Conservation (phyloP, 2,797 vertebrate genomes). For the Enteromius radiatus region DNA sequence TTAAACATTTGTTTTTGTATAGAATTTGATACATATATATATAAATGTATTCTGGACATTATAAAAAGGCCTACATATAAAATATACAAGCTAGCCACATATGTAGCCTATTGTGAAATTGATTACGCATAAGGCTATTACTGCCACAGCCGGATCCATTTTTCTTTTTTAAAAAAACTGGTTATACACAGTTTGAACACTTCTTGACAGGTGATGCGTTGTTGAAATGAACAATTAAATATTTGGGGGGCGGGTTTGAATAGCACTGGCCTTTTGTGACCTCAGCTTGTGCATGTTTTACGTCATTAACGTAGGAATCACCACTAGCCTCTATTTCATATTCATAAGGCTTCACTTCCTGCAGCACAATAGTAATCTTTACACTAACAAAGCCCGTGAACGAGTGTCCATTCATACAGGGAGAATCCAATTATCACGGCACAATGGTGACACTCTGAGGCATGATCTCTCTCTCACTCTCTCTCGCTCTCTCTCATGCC, state of each 20-base stretch:
- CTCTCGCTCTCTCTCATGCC: background rate
- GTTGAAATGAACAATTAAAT: background rate
- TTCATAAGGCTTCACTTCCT: slow-evolving; percentile 72
- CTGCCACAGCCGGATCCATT: too few relatives aligned
- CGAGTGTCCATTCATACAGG: slow-evolving; percentile 63
- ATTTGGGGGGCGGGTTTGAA: background rate
- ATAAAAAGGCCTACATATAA: background rate
- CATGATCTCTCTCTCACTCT: slow-evolving; percentile 54
- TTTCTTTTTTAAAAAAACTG: too few relatives aligned
- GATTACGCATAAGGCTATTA: too few relatives aligned
- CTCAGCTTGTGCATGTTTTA: slow-evolving; percentile 6
- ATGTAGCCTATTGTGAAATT: background rate
- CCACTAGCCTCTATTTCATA: slow-evolving; percentile 66
- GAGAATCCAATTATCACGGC: slow-evolving; percentile 77
- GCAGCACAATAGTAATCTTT: slow-evolving; percentile 63
- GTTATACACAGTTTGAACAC: background rate
- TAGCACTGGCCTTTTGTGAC: background rate
- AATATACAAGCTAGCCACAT: background rate
- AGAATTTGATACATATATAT: too few relatives aligned
- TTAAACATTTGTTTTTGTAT: too few relatives aligned
- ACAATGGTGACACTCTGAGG: slow-evolving; percentile 73
- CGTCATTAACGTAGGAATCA: slow-evolving; percentile 43
- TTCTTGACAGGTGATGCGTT: background rate
- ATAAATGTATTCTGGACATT: background rate
- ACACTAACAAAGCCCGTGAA: slow-evolving; percentile 52